Base-by-base conservation (phyloP, 2,797 vertebrate genomes). In the Mastacembelus armatus region DNA sequence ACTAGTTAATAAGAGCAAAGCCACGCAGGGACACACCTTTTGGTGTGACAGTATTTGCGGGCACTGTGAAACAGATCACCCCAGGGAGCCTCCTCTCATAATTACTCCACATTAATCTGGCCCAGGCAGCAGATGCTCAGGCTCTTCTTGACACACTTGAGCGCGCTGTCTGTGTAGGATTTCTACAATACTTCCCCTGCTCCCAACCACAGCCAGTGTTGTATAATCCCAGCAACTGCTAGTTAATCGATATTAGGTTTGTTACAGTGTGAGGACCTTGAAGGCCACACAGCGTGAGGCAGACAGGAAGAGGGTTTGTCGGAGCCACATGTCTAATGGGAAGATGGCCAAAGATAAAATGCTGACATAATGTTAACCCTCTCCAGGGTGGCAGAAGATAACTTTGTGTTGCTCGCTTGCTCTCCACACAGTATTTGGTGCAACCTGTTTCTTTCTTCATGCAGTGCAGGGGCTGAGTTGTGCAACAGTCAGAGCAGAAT, bases 101-200 rank as follows among this genome's bases (percentile, higher is more conserved):
- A 88, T 89, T 81, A 86, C 84, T 85, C 80, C 85, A 72, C 80
- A 57, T 80, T 83, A 66, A 89, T 91, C 76, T 82, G 77, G 85
- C 80, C 77, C 61, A 54, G 71, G 57, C 85, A 79, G 83, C 85
- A 87, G 81, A 81, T 83, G 81, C 79, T 71, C 66, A 0, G 52
- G 19, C 19, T 61, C 63, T 40, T 61, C 4, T 39, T 74, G 80
- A 76, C 61, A 55, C 76, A 55, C 66, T 64, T 16, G 35, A 73
- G 69, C 47, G 52, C 57, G 22, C 45, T 30, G 57, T 44, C 15
- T 66, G 59, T 55, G 43, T 18, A 19, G 44, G 55, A 26, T 63
- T 68, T 58, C 42, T 42, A 12, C 49, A 52, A 26, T 42, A 66
- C 62, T 60, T 47, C 22, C 14, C 44, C 45, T 62, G 44, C 64